Percentiles rank a stretch among this genome's conserved stretches.
Evolutionary conservation across 2,888 invertebrate genomes (phyloP).

Genomic region (Melipona beecheii): DNA sequence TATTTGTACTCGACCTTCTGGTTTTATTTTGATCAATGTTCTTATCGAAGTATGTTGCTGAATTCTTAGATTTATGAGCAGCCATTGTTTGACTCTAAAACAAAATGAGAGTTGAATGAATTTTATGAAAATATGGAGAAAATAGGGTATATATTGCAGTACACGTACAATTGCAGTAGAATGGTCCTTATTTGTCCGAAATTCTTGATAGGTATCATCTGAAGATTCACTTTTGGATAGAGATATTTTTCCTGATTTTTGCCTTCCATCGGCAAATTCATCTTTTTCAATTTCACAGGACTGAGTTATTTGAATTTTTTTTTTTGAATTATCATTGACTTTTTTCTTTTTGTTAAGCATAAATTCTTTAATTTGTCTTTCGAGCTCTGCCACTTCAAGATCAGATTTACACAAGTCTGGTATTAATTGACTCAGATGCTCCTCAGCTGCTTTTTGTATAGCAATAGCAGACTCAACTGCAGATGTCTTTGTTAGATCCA

Average conservation of each 20-base stretch:
- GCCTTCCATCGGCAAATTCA: slow-evolving; percentile 15
- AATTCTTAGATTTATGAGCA: slow-evolving; percentile 25
- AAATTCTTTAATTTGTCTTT: slow-evolving; percentile 70
- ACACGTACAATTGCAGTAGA: slow-evolving; percentile 39
- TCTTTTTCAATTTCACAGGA: slow-evolving; percentile 16
- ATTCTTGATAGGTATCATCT: slow-evolving; percentile 20
- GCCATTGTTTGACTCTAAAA: slow-evolving; percentile 37
- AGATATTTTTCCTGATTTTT: slow-evolving; percentile 8
- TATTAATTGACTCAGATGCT: slow-evolving; percentile 72
- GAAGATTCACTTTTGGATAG: slow-evolving; percentile 12
- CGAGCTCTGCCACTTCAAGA: slow-evolving; percentile 78
- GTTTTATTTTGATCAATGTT: slow-evolving; percentile 42
- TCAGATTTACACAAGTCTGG: slow-evolving; percentile 81
- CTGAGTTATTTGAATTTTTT: background rate
- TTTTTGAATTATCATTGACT: slow-evolving; percentile 50
- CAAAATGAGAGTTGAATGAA: background rate
- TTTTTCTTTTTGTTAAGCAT: slow-evolving; percentile 33
- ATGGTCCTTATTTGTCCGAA: slow-evolving; percentile 17
- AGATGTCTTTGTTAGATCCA: slow-evolving; percentile 70
- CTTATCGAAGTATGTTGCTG: slow-evolving; percentile 27
- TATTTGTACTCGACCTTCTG: slow-evolving; percentile 17
- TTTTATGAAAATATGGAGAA: background rate
- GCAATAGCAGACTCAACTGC: slow-evolving; percentile 69
- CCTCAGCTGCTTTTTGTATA: slow-evolving; percentile 75
- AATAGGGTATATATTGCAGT: background rate